Conservation (phyloP, 2,888 invertebrate species). For the Dicyrtoma fusca region DNA sequence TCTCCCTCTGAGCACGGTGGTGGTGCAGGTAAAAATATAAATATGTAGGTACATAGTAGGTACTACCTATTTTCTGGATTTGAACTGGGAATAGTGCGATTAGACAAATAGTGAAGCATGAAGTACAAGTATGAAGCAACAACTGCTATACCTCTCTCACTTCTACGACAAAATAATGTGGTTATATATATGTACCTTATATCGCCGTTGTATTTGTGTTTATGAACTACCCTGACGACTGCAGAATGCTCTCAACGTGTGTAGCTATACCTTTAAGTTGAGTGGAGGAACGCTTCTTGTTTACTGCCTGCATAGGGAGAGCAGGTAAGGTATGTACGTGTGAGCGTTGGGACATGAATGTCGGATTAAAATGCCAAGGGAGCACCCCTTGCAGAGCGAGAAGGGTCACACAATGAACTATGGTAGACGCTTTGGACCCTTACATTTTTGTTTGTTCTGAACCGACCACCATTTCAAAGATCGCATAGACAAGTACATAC, state of each 20-base stretch:
- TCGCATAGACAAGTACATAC: not conserved
- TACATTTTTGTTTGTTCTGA: slow-evolving; percentile 38
- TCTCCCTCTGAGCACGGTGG: not conserved
- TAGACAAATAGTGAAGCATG: slow-evolving; percentile 29
- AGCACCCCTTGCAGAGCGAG: slow-evolving; percentile 52
- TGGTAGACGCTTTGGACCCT: slow-evolving; percentile 43
- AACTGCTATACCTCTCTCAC: not conserved
- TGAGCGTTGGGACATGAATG: slow-evolving; percentile 20
- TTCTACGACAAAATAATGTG: slow-evolving; percentile 1
- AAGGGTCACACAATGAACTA: slow-evolving; percentile 45
- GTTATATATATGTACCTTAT: slow-evolving; percentile 13
- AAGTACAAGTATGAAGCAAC: slow-evolving; percentile 5
- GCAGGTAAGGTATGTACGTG: slow-evolving; percentile 5
- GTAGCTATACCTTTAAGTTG: not conserved
- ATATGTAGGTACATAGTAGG: not conserved
- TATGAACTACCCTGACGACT: too few relatives aligned
- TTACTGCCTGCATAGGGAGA: not conserved
- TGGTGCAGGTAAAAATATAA: slow-evolving; percentile 16
- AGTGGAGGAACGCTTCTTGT: not conserved
- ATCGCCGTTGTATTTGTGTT: not conserved
- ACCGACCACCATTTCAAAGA: slow-evolving; percentile 33
- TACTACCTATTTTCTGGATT: not conserved
- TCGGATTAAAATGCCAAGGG: slow-evolving; percentile 53
- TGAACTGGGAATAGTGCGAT: slow-evolving; percentile 21
- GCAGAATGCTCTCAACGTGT: too few relatives aligned